Conservation (phyloP, 2,888 invertebrate genomes). For the Catocala fraxini region DNA sequence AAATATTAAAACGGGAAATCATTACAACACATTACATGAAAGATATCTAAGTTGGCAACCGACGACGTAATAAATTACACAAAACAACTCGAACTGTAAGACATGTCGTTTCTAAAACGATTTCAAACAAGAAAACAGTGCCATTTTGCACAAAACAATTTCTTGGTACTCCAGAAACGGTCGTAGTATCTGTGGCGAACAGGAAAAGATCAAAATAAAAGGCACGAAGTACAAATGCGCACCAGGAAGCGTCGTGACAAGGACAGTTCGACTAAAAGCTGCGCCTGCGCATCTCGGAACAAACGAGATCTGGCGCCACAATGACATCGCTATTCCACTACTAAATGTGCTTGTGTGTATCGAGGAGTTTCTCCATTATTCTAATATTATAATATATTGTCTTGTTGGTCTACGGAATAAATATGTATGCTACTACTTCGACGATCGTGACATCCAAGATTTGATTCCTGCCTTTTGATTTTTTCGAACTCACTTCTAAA, state of each 20-base stretch:
- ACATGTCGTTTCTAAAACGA: not conserved
- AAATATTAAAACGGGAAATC: too few species aligned
- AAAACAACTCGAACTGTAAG: too few species aligned
- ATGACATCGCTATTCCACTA: slow-evolving; percentile 18
- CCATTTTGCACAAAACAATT: not conserved
- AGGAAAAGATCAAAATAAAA: slow-evolving; percentile 44
- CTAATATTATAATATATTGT: too few species aligned
- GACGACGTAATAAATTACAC: too few species aligned
- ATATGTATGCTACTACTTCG: too few species aligned
- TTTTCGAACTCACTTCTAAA: too few species aligned
- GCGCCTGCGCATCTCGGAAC: slow-evolving; percentile 52
- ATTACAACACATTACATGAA: too few species aligned
- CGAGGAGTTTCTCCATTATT: too few species aligned
- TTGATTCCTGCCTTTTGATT: too few species aligned
- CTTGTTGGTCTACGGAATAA: too few species aligned
- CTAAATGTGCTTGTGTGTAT: not conserved
- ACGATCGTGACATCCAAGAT: too few species aligned
- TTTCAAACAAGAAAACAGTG: not conserved
- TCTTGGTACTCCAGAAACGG: slow-evolving; percentile 24
- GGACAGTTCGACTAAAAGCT: slow-evolving; percentile 57
- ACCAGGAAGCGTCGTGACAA: slow-evolving; percentile 64
- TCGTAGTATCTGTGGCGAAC: slow-evolving; percentile 28
- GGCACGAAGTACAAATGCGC: slow-evolving; percentile 55
- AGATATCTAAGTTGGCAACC: too few species aligned
- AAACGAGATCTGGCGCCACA: slow-evolving; percentile 39